Base-by-base conservation (phyloP, 2,888 invertebrate genomes). In the Bibio marci region DNA sequence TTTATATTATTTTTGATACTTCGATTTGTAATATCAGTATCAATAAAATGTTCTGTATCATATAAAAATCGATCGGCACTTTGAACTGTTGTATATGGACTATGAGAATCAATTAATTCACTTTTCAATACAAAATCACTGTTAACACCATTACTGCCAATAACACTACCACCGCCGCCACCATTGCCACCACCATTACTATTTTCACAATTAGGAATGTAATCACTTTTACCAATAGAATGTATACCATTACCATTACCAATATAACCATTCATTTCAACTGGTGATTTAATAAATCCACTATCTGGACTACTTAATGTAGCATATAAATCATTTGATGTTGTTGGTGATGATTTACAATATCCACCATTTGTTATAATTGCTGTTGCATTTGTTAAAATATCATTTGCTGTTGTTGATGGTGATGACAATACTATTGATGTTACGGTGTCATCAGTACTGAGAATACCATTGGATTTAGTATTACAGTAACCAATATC, bases 31-130 rank as follows among this genome's bases (percentile, higher is more conserved):
- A 35, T 39, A 30, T 28, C 35, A 36, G 55, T 55, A 35, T 61
- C 61, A 18, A 22, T 22, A 22, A 58, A 53, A 39, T 51, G 57
- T 30, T 60, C 59, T 45, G 53, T 48, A 45, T 51, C 55, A 45
- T 59, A 62, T 18, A 62, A 50, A 43, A 62, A 62, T 10, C 60
- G 53, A 45, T 61, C 58, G n/a, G 62, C 59, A 42, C 59, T 59
- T 40, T 61, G 50, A 26, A 57, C 59, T 5, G 59, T 60, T 35
- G 62, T 62, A 35, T 62, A 62, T 15, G 61, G 61, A 40, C 59
- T 59, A 19, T 58, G 58, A 12, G 59, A 55, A 44, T 62, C 61
- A 35, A 56, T 56, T 30, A 61, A 48, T 44, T 62, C 61, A 38
- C 57, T 59, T 43, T 62, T 62, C 15, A 48, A 38, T 0, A 61